Evolutionary conservation across 2,113 vertebrate genomes (phyloP), one percentile per base, ranked within the genome.

Genomic region (Miniopterus natalensis): DNA sequence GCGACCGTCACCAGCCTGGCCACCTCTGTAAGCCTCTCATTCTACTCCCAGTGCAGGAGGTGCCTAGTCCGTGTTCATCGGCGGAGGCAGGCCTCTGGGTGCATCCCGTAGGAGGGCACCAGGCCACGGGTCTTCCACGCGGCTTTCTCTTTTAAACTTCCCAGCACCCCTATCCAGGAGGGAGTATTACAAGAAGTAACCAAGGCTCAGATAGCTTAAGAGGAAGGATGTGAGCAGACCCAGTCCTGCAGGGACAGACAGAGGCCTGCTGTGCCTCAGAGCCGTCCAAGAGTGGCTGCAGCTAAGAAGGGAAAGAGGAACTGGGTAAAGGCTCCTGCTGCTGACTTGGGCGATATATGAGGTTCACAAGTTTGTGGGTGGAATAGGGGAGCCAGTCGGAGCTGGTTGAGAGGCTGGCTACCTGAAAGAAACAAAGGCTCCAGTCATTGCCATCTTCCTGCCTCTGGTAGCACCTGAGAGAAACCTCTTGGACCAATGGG

Each of bases 271-370:
- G 13, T 23, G 92, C 90, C 65, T 63, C 79, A 4, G 27, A 93
- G 84, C 86, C 63, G 7, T 49, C 53, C 6, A 0, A 2, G 66
- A 14, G 10, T 2, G 1, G 18, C 77, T 45, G 11, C 92, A 84
- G 49, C 94, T 86, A 25, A 90, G 63, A 84, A 36, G 77, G 53
- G 91, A 70, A 95, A 92, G 93, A 57, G 71, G 94, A 97, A 90
- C 93, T 14, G 74, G n/a, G 75, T 45, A 8, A 15, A 2, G 1
- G 25, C 40, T 63, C n/a, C 27, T 49, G 94, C 80, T 90, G 94
- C 80, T 90, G 94, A 70, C 31, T 36, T 23, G 15, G 57, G 49
- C 11, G 21, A 40, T 45, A 6, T 21, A 4, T 13, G 51, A 36
- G 53, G 29, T 27, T 71, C 49, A 3, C 8, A 70, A 27, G 45